Conservation (phyloP, 2,113 vertebrate genomes). For the Gobius niger region DNA sequence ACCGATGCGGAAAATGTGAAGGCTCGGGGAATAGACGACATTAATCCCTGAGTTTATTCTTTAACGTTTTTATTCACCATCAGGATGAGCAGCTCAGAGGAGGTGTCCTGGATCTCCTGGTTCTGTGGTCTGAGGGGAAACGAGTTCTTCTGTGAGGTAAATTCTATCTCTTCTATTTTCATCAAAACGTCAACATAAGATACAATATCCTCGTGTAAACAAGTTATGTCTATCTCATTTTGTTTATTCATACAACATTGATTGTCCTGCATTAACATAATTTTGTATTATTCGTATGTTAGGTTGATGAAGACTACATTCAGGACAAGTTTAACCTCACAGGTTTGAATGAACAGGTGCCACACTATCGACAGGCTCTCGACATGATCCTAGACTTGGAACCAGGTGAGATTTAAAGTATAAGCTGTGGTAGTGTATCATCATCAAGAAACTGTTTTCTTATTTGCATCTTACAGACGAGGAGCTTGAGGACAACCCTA, state of each 20-base stretch:
- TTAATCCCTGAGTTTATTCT: too few species aligned
- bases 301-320: constrained; percentile 95
- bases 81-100: constrained; percentile 91
- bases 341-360: constrained; percentile 90
- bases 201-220: not conserved
- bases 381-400: constrained; percentile 94
- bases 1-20: not conserved
- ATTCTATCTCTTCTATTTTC: constrained; percentile 3
- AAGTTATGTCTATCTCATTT: not conserved
- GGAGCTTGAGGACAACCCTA: constrained; percentile 90
- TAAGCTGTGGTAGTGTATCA: not conserved
- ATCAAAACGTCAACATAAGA: not conserved
- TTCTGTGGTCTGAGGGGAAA: constrained; percentile 92
- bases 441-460: not conserved
- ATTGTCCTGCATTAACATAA: not conserved
- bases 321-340: constrained; percentile 94
- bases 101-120: constrained; percentile 95
- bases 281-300: constrained; percentile 4
- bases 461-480: constrained; percentile 77
- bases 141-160: constrained; percentile 92
- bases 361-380: constrained; percentile 90
- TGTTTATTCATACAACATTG: too few species aligned
- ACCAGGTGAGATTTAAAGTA: constrained; percentile 76
- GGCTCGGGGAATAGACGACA: too few species aligned
- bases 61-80: constrained; percentile 19